Conservation (phyloP, 2,797 vertebrate species). For the Megalops cyprinoides region DNA sequence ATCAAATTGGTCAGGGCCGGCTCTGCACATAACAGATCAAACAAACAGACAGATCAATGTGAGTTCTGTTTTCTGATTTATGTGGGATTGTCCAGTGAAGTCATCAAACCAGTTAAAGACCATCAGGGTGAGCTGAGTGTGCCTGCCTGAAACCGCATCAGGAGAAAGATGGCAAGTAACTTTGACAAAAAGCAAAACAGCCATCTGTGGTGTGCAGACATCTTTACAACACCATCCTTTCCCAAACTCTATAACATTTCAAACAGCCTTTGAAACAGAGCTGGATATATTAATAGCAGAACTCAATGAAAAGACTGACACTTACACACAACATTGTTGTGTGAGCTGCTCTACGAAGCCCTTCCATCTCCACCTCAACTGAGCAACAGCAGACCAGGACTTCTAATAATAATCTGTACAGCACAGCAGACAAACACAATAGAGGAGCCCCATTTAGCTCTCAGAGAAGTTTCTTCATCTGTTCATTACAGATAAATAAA, state of each 20-base stretch:
- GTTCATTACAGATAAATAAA: conserved; percentile 35
- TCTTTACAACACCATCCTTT: background rate
- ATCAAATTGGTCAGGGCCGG: too few species aligned
- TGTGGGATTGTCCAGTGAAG: background rate
- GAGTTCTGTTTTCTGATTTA: background rate
- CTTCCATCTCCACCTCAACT: background rate
- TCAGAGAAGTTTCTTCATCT: conserved; percentile 23
- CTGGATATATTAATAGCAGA: too few species aligned
- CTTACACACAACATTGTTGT: background rate
- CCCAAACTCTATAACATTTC: background rate
- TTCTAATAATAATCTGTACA: conserved; percentile 19
- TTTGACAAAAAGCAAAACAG: too few species aligned
- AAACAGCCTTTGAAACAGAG: background rate
- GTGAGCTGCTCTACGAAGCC: background rate
- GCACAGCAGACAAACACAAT: background rate
- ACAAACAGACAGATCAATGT: too few species aligned
- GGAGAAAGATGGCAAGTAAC: background rate
- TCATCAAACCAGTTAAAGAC: background rate
- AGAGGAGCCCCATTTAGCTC: conserved; percentile 22
- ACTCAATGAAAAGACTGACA: background rate
- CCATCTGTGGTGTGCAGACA: too few species aligned
- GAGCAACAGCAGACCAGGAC: background rate
- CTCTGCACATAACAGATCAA: too few species aligned
- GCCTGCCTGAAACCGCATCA: background rate
- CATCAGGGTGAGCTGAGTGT: background rate